Evolutionary conservation across 2,888 invertebrate genomes (phyloP).

Genomic region (Polymixis flavicincta): DNA sequence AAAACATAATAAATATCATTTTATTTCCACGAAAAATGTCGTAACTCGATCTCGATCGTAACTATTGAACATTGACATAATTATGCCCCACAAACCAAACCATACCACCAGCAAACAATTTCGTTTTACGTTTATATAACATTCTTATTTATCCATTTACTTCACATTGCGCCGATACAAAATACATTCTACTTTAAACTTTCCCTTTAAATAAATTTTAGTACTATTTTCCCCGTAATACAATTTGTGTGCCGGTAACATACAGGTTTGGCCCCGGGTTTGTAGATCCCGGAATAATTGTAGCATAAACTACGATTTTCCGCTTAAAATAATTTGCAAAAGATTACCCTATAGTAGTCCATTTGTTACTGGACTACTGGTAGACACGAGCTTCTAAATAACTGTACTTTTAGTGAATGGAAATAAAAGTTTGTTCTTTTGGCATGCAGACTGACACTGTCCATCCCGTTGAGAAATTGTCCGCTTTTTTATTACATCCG

Average conservation of each 20-base stretch:
- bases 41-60: slow-evolving; percentile 17
- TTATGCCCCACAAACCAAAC: slow-evolving; percentile 3
- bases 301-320: slow-evolving; percentile 39
- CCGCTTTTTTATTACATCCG: neutral
- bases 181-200: slow-evolving; percentile 41
- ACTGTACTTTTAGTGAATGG: neutral
- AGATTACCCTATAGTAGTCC: neutral
- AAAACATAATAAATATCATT: slow-evolving; percentile 5
- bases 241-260: slow-evolving; percentile 26
- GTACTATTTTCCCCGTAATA: slow-evolving; percentile 27
- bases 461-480: neutral
- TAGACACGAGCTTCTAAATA: neutral
- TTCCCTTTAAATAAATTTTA: slow-evolving; percentile 43
- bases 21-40: slow-evolving; percentile 20
- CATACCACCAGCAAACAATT: slow-evolving; percentile 21
- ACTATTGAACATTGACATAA: slow-evolving; percentile 16
- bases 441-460: neutral
- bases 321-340: slow-evolving; percentile 1
- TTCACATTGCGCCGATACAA: slow-evolving; percentile 21
- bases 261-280: slow-evolving; percentile 21
- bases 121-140: slow-evolving; percentile 7
- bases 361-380: neutral
- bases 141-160: slow-evolving; percentile 41
- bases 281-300: slow-evolving; percentile 24
- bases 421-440: neutral